Conservation (phyloP, 64 coral and sea anemone genomes). For the Catalaphyllia jardinei region DNA sequence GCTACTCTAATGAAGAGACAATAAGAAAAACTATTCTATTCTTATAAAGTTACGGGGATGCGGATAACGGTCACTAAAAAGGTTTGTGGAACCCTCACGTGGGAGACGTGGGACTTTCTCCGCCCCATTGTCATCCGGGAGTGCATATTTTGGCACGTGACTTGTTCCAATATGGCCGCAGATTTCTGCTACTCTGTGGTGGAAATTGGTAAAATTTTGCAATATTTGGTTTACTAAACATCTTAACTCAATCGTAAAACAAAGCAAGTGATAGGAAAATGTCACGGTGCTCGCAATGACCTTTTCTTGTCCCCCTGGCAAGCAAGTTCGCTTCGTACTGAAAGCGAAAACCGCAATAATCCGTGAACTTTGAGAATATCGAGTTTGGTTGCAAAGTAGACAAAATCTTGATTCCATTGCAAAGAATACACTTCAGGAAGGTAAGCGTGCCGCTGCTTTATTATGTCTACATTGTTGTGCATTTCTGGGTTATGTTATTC, state of each 20-base stretch:
- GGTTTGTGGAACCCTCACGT: background rate
- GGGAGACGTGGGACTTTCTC: background rate
- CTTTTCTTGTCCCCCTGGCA: background rate
- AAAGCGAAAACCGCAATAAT: background rate
- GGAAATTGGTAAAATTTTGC: conserved; percentile 8
- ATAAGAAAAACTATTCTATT: no score
- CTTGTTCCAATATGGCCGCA: conserved; percentile 73
- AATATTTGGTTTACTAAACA: background rate
- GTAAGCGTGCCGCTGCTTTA: background rate
- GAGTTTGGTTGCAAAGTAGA: conserved; percentile 2
- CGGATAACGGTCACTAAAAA: no score
- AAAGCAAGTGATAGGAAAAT: background rate
- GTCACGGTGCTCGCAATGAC: conserved; percentile 1
- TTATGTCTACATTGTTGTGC: background rate
- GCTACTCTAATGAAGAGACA: no score
- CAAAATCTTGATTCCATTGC: background rate
- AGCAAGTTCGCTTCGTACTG: background rate
- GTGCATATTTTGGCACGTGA: conserved; percentile 68
- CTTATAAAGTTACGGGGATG: no score
- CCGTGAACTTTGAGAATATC: background rate
- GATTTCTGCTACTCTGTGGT: conserved; percentile 31
- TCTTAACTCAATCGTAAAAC: background rate
- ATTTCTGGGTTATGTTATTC: background rate
- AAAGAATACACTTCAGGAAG: background rate
- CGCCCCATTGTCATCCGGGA: conserved; percentile 44